phyloP scores from a whole-genome alignment of 1,140 invertebrate species.

The Glossosoma conforme region DNA sequence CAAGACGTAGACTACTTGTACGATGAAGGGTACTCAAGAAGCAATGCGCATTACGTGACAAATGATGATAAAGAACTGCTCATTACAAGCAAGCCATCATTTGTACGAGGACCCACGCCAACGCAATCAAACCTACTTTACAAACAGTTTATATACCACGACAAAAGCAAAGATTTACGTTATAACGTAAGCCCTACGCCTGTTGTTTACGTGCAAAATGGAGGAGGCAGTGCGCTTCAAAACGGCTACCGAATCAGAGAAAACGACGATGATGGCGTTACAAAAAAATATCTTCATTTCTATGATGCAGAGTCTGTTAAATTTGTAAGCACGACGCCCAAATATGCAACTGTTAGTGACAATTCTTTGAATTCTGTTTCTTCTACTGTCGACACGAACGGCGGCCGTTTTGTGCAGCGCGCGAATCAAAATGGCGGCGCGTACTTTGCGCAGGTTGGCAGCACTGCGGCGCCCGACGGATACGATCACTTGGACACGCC shows the following conservation, averaged over 20 bases:
- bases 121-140: slow-evolving; percentile 13
- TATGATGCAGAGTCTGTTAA: slow-evolving; percentile 20
- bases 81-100: slow-evolving; percentile 27
- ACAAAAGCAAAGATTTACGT: not conserved
- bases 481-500: slow-evolving; percentile 26
- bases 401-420: slow-evolving; percentile 2
- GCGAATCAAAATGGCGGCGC: not conserved
- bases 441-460: slow-evolving; percentile 2
- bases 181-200: slow-evolving; percentile 12
- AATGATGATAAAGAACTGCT: slow-evolving; percentile 24
- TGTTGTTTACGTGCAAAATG: slow-evolving; percentile 12
- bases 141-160: slow-evolving; percentile 13
- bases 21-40: too few relatives aligned
- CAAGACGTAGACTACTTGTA: slow-evolving; percentile 21
- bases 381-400: too few relatives aligned
- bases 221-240: not conserved
- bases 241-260: not conserved
- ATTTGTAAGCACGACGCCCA: slow-evolving; percentile 23
- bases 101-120: slow-evolving; percentile 11
- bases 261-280: not conserved
- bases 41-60: slow-evolving; percentile 13
- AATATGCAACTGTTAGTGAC: slow-evolving; percentile 12
- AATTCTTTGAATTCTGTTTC: too few relatives aligned
- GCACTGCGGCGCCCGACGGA: slow-evolving; percentile 19
- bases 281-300: slow-evolving; percentile 18